These are phyloP conservation scores for Nestor notabilis DNA, from an alignment of 2,113 vertebrate genomes.

Conservation along the genomic window DNA sequence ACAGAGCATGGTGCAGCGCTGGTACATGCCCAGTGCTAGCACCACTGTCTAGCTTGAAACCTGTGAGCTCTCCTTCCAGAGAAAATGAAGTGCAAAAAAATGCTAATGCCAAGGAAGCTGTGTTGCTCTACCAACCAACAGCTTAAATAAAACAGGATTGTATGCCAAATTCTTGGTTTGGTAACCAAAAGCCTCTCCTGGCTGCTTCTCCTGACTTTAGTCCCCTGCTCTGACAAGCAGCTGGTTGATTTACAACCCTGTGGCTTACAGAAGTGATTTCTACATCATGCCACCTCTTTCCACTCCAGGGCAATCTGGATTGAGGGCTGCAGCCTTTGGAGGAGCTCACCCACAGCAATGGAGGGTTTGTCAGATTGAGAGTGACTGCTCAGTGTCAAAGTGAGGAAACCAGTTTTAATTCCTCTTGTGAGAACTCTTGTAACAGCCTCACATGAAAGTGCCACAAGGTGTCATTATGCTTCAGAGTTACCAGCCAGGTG, in stretches of 20 bases:
- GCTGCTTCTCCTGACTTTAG: not conserved
- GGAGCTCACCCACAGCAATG: not conserved
- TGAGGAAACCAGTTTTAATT: not conserved
- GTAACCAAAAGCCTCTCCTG: not conserved
- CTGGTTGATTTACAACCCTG: not conserved
- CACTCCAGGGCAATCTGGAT: not conserved
- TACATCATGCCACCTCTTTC: not conserved
- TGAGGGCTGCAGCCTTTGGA: not conserved
- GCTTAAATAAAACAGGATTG: not conserved
- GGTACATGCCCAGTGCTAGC: fast-evolving
- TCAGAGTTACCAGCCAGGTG: not conserved
- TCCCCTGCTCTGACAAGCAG: not conserved
- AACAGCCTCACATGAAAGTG: not conserved
- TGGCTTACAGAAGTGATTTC: not conserved
- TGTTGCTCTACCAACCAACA: not conserved
- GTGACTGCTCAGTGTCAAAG: not conserved
- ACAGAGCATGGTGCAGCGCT: fast-evolving
- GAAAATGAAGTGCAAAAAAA: not conserved
- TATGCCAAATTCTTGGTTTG: not conserved
- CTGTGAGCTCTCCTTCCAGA: not conserved
- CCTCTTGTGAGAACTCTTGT: not conserved
- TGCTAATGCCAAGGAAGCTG: not conserved
- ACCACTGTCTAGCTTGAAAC: not conserved
- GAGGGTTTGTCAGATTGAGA: not conserved
- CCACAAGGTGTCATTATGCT: not conserved